Evolutionary conservation across 2,888 invertebrate genomes (phyloP), one percentile per base, ranked within the genome.

Genomic region (Lasioglossum pauxillum): DNA sequence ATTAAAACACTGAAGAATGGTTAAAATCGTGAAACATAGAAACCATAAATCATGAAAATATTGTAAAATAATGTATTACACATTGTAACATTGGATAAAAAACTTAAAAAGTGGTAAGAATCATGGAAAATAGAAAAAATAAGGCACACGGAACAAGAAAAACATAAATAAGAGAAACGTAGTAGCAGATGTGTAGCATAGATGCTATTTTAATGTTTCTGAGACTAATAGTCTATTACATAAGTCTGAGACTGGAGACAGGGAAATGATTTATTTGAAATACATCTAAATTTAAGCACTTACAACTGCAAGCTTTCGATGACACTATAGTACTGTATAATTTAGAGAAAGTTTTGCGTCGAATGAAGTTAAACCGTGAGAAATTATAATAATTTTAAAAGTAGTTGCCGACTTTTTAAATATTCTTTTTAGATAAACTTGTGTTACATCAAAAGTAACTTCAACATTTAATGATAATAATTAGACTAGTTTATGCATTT

Each of bases 201-300:
- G 38, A 23, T 69, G 35, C 69, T 69, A 69, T 69, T 69, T 69
- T 69, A 19, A 69, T 23, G 38, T 38, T 69, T 69, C 69, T 12
- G 16, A 69, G 38, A 35, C 23, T 38, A 23, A 69, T 38, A 38
- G 69, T 69, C 69, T 23, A 35, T 69, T 69, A 69, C 69, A 69
- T 69, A 69, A 69, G 69, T 23, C 23, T 69, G 12, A 38, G n/a
- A n/a, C n/a, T n/a, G 69, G 5, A 23, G 23, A 38, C 38, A 1
- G 8, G 38, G 23, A 69, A 38, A 38, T 38, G 10, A 38, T 38
- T 19, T 35, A 10, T 38, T 69, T 10, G 23, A 38, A 35, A 35
- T 69, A 35, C 10, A 38, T 35, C 19, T 38, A 38, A 23, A 23
- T 38, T 38, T 69, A 69, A 69, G 23, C 31, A 38, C 7, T 19